phyloP scores from a whole-genome alignment of 1,140 invertebrate genomes.

The Brachionus plicatilis region DNA sequence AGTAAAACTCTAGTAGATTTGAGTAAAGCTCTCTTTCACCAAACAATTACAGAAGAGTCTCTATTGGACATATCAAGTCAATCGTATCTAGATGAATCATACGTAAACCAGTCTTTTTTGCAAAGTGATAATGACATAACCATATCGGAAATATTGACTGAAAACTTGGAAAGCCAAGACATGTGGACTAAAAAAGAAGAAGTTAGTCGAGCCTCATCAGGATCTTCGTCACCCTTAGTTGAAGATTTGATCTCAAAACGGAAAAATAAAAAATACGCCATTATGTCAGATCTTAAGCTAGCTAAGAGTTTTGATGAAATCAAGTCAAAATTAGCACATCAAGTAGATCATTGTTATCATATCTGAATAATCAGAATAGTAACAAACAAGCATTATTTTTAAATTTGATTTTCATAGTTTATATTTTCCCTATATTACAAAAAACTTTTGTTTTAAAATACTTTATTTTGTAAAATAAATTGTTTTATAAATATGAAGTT shows the following conservation, averaged over 20 bases:
- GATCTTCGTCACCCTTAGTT: not conserved
- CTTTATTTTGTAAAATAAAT: too few relatives aligned
- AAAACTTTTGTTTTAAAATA: too few relatives aligned
- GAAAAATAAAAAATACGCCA: slow-evolving; percentile 36
- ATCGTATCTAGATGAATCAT: slow-evolving; percentile 21
- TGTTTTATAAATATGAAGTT: too few relatives aligned
- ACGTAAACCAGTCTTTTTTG: not conserved
- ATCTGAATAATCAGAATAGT: too few relatives aligned
- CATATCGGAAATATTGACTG: not conserved
- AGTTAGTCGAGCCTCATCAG: not conserved
- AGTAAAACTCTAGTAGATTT: not conserved
- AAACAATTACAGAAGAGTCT: not conserved
- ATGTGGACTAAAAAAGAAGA: not conserved
- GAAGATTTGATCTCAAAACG: not conserved
- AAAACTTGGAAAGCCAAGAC: not conserved
- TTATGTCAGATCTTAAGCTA: slow-evolving; percentile 2
- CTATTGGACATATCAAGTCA: slow-evolving; percentile 28
- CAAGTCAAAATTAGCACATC: slow-evolving; percentile 17
- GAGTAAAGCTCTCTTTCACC: slow-evolving; percentile 31
- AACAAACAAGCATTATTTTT: too few relatives aligned
- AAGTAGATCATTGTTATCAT: not conserved
- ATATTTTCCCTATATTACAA: too few relatives aligned
- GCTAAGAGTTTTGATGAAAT: slow-evolving; percentile 36
- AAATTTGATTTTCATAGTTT: too few relatives aligned
- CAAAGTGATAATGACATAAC: not conserved